phyloP scores from a whole-genome alignment of 1,140 invertebrate species.

The Trichogramma pretiosum region DNA sequence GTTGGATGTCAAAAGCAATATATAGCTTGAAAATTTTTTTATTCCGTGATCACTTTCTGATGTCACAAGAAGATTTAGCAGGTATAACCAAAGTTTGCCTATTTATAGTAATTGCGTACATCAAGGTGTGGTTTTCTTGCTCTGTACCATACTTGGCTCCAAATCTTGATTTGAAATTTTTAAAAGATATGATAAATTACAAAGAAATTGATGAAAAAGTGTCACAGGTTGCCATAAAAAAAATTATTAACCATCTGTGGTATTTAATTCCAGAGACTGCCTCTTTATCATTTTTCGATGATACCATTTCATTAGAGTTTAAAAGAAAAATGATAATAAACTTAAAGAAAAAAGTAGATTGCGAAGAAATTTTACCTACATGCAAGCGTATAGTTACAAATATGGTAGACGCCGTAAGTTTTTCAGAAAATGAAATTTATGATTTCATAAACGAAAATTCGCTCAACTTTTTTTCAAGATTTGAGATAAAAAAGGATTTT shows the following conservation, averaged over 20 bases:
- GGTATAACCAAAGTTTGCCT: constrained; percentile 21
- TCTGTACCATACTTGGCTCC: constrained; percentile 19
- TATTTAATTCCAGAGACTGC: too few relatives aligned
- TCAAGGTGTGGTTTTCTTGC: constrained; percentile 24
- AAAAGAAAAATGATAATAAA: too few relatives aligned
- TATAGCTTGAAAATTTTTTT: constrained; percentile 25
- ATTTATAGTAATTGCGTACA: constrained; percentile 25
- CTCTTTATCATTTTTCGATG: constrained; percentile 18
- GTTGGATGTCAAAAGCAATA: constrained; percentile 24
- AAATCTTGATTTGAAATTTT: constrained; percentile 21
- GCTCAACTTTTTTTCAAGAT: too few relatives aligned
- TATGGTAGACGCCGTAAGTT: too few relatives aligned
- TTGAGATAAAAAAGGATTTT: too few relatives aligned
- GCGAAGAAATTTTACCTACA: too few relatives aligned
- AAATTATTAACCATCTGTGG: constrained; percentile 22
- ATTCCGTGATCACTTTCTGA: constrained; percentile 17
- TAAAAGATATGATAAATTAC: constrained; percentile 17
- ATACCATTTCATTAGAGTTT: too few relatives aligned
- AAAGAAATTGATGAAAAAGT: too few relatives aligned
- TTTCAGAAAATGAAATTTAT: too few relatives aligned
- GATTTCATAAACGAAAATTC: too few relatives aligned
- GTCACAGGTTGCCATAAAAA: constrained; percentile 16
- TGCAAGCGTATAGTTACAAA: too few relatives aligned
- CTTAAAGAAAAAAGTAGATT: too few relatives aligned
- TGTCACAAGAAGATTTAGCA: constrained; percentile 22